A percentile compares a stretch with the other conserved stretches of the same genome.
These are phyloP conservation scores for Pandion haliaetus DNA, from an alignment of 2,113 vertebrate species.

Conservation along the genomic window DNA sequence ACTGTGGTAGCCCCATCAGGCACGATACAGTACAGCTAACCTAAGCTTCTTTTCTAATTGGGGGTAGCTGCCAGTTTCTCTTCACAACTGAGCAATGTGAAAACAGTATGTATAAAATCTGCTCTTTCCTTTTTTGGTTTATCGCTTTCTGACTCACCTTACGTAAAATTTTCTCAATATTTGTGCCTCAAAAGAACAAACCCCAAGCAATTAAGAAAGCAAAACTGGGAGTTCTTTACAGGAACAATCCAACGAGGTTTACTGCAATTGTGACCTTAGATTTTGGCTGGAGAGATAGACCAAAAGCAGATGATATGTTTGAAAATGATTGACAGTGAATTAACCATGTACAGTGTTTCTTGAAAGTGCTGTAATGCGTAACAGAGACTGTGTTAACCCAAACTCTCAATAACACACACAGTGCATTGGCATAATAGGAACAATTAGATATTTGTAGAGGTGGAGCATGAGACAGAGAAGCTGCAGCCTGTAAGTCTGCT, in stretches of 20 bases:
- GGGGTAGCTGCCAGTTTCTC: background rate
- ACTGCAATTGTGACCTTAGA: background rate
- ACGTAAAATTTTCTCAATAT: background rate
- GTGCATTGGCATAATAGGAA: background rate
- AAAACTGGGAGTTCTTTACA: background rate
- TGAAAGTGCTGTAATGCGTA: background rate
- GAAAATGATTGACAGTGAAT: background rate
- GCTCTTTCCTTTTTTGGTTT: background rate
- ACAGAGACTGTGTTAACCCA: background rate
- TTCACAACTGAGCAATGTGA: background rate
- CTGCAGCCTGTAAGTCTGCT: background rate
- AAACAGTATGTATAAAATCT: background rate
- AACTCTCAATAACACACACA: background rate
- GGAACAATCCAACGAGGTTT: background rate
- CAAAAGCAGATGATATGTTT: background rate
- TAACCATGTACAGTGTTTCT: background rate
- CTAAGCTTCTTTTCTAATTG: conserved; percentile 30
- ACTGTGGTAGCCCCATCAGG: background rate
- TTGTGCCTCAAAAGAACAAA: background rate
- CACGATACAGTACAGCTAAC: background rate
- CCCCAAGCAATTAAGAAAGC: background rate
- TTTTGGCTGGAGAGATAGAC: background rate
- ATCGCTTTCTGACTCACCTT: background rate
- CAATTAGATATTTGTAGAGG: background rate
- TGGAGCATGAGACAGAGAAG: background rate